Conservation (phyloP, 2,113 vertebrate genomes). For the Telmatochromis sp. region DNA sequence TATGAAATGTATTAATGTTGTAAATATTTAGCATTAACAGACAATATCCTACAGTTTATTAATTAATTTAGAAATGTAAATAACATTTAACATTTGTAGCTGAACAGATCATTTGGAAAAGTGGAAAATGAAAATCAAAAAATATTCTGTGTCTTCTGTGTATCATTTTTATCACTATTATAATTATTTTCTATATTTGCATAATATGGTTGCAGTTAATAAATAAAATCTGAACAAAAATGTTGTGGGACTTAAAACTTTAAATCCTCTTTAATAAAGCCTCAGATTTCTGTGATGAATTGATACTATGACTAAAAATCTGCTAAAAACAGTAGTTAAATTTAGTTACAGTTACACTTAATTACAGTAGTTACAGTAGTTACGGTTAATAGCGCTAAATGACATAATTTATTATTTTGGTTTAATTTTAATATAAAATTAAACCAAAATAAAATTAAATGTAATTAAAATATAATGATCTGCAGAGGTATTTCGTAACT, state of each 20-base stretch:
- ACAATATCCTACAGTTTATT: background rate
- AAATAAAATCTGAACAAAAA: background rate
- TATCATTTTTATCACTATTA: background rate
- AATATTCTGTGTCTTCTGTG: background rate
- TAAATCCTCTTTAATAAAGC: background rate
- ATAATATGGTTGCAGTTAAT: background rate
- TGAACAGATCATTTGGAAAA: background rate
- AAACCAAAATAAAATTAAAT: background rate
- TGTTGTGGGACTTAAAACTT: background rate
- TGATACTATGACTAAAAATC: background rate
- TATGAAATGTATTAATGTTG: background rate
- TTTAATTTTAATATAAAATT: background rate
- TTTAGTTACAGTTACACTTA: background rate
- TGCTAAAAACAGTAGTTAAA: background rate
- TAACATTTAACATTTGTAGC: background rate
- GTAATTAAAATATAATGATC: background rate
- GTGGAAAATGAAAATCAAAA: background rate
- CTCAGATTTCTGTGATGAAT: background rate
- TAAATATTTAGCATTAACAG: background rate
- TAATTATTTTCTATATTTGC: background rate
- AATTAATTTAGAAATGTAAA: background rate
- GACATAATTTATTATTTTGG: background rate
- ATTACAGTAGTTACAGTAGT: background rate
- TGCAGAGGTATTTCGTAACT: background rate
- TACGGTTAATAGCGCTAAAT: background rate